phyloP scores from a whole-genome alignment of 1,140 invertebrate species.

The Oncopeltus fasciatus region DNA sequence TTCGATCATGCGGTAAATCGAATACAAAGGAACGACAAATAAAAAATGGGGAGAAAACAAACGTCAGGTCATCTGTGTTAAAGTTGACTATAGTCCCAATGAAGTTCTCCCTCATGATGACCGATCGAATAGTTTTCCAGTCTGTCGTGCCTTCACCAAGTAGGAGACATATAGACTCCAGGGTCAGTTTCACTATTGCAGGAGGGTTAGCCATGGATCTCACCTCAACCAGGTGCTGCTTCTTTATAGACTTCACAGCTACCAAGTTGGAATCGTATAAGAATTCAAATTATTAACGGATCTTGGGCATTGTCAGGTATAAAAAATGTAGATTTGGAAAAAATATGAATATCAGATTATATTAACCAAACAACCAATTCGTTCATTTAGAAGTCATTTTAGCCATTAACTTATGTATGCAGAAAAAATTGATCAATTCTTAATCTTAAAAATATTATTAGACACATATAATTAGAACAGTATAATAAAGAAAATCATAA shows the following conservation, averaged over 20 bases:
- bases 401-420: no score
- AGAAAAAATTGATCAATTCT: no score
- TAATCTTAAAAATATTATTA: no score
- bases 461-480: no score
- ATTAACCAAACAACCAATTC: no score
- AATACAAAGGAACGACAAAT: not conserved
- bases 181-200: constrained; percentile 87
- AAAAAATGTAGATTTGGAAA: no score
- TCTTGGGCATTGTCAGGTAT: no score
- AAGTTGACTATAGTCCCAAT: constrained; percentile 99
- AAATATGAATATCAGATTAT: no score
- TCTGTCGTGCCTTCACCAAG: constrained; percentile 93
- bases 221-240: constrained; percentile 97
- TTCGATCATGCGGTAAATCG: not conserved
- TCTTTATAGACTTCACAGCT: constrained; percentile 99
- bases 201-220: constrained; percentile 96
- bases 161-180: constrained; percentile 96
- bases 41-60: constrained; percentile 38
- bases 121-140: constrained; percentile 94
- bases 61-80: constrained; percentile 93
- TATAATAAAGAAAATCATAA: no score
- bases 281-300: no score
- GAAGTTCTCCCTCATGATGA: constrained; percentile 99
- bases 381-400: no score
- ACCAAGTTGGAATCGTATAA: no score